These are phyloP conservation scores for Platypus cylindrus DNA, from an alignment of 2,888 invertebrate genomes.

Conservation along the genomic window DNA sequence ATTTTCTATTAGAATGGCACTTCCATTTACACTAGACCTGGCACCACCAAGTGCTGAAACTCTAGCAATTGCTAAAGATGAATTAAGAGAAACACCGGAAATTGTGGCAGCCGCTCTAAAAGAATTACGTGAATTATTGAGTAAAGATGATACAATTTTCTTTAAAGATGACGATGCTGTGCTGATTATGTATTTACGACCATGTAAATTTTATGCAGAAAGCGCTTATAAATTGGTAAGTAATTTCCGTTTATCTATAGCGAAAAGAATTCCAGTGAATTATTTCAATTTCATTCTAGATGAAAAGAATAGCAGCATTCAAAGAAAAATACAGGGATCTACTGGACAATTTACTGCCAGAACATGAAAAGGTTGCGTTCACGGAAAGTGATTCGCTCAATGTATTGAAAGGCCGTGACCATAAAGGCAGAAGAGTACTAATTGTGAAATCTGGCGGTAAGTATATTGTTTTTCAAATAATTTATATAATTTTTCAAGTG, in stretches of 20 bases:
- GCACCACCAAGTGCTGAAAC: conserved; percentile 46
- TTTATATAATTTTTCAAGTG: too few species aligned
- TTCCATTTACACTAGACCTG: conserved; percentile 46
- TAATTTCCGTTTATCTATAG: conserved; percentile 13
- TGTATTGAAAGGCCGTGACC: conserved; percentile 62
- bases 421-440: conserved; percentile 61
- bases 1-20: too few species aligned
- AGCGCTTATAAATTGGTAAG: conserved; percentile 67
- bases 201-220: conserved; percentile 72
- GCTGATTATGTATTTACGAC: conserved; percentile 64
- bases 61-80: conserved; percentile 45
- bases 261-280: background rate
- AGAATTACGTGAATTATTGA: conserved; percentile 48
- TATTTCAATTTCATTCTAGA: conserved; percentile 38
- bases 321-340: conserved; percentile 55
- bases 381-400: conserved; percentile 63
- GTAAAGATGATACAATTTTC: conserved; percentile 51
- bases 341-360: conserved; percentile 52
- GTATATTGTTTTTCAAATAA: too few species aligned
- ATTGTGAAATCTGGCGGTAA: conserved; percentile 60
- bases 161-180: conserved; percentile 62
- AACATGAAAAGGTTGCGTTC: conserved; percentile 53
- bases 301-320: conserved; percentile 66
- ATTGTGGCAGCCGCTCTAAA: conserved; percentile 46
- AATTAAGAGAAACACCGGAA: conserved; percentile 62